Percentiles rank a stretch among this genome's conserved stretches.
Conservation (phyloP, 1,140 invertebrate species). For the Fopius arisanus region DNA sequence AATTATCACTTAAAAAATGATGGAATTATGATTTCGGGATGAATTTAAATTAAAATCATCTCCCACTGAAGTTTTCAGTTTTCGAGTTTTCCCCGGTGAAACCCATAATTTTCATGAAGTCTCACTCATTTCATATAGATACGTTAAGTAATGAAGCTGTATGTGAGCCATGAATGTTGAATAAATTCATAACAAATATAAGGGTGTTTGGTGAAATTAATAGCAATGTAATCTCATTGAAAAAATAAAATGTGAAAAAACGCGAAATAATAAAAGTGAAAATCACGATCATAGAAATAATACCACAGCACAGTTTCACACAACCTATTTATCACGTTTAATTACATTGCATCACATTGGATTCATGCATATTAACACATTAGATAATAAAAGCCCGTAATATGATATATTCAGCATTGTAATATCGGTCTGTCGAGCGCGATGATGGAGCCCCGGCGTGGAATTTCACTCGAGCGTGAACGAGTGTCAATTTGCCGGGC, state of each 20-base stretch:
- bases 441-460: background rate
- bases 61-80: too few species aligned
- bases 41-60: too few species aligned
- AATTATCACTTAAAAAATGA: too few species aligned
- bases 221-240: background rate
- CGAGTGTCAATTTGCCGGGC: background rate
- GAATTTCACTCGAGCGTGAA: constrained; percentile 7
- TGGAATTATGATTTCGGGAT: too few species aligned
- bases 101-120: too few species aligned
- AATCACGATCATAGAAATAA: constrained; percentile 2
- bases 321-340: constrained; percentile 10
- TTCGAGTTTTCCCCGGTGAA: too few species aligned
- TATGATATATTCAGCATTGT: constrained; percentile 3
- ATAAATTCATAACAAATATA: too few species aligned
- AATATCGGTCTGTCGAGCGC: background rate
- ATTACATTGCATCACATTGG: constrained; percentile 5
- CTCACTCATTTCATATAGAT: too few species aligned
- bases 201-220: background rate
- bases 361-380: constrained; percentile 13
- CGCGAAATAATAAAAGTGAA: background rate
- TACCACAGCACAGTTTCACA: background rate
- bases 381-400: constrained; percentile 11
- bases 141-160: too few species aligned
- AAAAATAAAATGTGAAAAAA: background rate
- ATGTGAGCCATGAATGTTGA: too few species aligned